Base-by-base conservation (phyloP, 1,140 invertebrate genomes). In the Drosophila tropicalis region DNA sequence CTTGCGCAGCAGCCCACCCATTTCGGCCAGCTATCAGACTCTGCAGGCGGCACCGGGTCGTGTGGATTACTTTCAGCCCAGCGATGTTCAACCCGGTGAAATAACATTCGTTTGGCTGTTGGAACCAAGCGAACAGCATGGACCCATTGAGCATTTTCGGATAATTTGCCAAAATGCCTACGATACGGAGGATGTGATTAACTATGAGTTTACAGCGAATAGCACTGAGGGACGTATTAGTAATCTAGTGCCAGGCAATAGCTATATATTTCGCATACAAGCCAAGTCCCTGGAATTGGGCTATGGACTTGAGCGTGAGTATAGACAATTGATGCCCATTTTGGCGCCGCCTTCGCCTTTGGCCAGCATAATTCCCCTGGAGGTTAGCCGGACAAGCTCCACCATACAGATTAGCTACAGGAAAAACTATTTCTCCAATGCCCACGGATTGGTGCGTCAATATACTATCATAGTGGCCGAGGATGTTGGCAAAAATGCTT, bases 391-490 rank as follows among this genome's bases (percentile, higher is more conserved):
- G 44, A 96, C 95, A 32, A 95, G 96, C 3, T 95, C 94, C 6
- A 96, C 97, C 0, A 97, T 98, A 55, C 95, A 96, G 84, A 96
- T 98, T 75, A 93, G 97, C 10, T 98, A 97, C 93, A 93, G 96
- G 4, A 96, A 97, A 75, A 97, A 97, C 91, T 98, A 97, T 92
- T 99, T 99, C 93, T 97, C 96, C 36, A 95, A 98, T 80, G 95
- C 95, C 72, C 97, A 98, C 93, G 98, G 98, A 0, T 93, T 95
- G 93, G 95, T 99, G 17, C 95, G 94, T 5, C 95, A 94, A 12
- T 99, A 98, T 92, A 96, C 97, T 9, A 95, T 99, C 55, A 97
- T 99, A 81, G 96, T 98, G 41, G 96, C 96, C 4, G 97, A 98
- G 93, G 96, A 98, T 93, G 95, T 96, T 87, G 95, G 94, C 9